Base-by-base conservation (phyloP, 2,113 vertebrate species). In the Equus quagga region DNA sequence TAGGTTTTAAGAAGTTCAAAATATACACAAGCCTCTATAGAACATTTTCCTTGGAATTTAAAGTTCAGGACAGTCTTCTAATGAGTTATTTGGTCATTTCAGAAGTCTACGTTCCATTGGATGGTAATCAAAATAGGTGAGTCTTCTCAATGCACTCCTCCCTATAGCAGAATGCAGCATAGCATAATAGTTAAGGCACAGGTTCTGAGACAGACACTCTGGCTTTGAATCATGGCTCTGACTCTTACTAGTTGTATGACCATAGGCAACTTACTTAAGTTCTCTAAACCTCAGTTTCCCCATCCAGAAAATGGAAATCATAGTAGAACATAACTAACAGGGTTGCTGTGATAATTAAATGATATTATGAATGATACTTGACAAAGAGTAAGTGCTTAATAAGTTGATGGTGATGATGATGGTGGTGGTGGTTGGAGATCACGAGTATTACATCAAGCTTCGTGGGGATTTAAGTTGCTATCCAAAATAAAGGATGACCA, bases 271-370 rank as follows among this genome's bases (percentile, higher is more conserved):
- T 86, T 89, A 80, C 15, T 90, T 87, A 72, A 82, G 8, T 91
- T 90, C 15, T 49, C 72, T 95, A 54, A 92, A 73, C 6, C 14
- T 94, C 23, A 84, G 10, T 75, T 86, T 95, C 19, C 13, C 19
- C 26, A 70, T 70, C 28, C 23, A 84, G 18, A 93, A 87, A 91
- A 84, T 88, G 3, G 21, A 92, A 17, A 41, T 76, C 10, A 85
- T 85, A 96, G 49, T 7, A 96, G 17, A 96, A 84, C 28, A 14
- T 79, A 84, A 87, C 44, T 84, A 83, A 78, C 17, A 76, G 31
- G 13, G n/a, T 51, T 49, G 11, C 46, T 79, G 5, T 79, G 69
- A 80, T 73, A 69, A 86, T 72, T 92, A 93, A 85, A 67, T 67
- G 14, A 72, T 73, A 89, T n/a, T 88, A 94, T 67, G 33, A 90